A percentile compares a stretch with the other conserved stretches of the same genome.
These are phyloP conservation scores for Drosophila neocordata DNA, from an alignment of 1,140 invertebrate genomes.

Conservation along the genomic window DNA sequence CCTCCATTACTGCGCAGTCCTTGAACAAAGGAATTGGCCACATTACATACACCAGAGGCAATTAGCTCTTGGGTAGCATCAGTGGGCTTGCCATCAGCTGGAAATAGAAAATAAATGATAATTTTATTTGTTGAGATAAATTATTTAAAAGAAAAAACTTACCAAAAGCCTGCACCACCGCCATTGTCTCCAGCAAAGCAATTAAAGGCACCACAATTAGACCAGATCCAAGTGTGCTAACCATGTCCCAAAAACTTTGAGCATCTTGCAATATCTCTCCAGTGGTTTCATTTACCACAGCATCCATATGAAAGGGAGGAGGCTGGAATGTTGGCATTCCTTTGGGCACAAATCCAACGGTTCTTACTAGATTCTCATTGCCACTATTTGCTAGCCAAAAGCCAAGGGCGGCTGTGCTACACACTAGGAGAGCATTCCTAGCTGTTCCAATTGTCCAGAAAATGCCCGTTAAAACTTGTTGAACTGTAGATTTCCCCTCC, in stretches of 20 bases:
- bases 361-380: slow-evolving; percentile 61
- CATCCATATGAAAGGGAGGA: slow-evolving; percentile 87
- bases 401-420: slow-evolving; percentile 86
- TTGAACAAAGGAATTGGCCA: slow-evolving; percentile 94
- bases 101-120: background rate
- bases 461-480: slow-evolving; percentile 84
- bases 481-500: slow-evolving; percentile 84
- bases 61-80: slow-evolving; percentile 94
- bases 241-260: slow-evolving; percentile 87
- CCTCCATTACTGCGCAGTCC: slow-evolving; percentile 94
- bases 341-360: slow-evolving; percentile 86
- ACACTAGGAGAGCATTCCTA: slow-evolving; percentile 90
- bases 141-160: slow-evolving; percentile 44
- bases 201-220: slow-evolving; percentile 92
- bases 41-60: slow-evolving; percentile 91
- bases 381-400: slow-evolving; percentile 82
- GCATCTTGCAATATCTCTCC: slow-evolving; percentile 70
- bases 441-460: slow-evolving; percentile 88
- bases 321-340: slow-evolving; percentile 87
- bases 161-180: slow-evolving; percentile 91
- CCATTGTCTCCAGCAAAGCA: slow-evolving; percentile 91
- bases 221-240: slow-evolving; percentile 88
- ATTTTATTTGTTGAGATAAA: background rate
- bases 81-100: slow-evolving; percentile 89
- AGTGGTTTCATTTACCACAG: slow-evolving; percentile 82